Evolutionary conservation across 2,888 invertebrate species (phyloP).

Genomic region (Diogma glabrata): DNA sequence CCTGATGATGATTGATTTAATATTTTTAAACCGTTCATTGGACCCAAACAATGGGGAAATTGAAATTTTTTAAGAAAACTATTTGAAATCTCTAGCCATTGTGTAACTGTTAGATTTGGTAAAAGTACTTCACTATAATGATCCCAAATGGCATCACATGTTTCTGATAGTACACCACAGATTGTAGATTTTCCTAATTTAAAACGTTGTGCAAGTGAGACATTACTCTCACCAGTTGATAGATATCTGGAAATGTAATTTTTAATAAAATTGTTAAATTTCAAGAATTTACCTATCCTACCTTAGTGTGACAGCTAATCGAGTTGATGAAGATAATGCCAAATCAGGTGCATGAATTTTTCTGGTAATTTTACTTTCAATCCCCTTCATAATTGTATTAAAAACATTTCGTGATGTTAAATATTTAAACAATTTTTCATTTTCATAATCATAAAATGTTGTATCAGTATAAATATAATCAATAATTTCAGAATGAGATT

Average conservation of each 20-base stretch:
- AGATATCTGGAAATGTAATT: too few relatives aligned
- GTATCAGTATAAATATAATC: not conserved
- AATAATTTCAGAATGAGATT: not conserved
- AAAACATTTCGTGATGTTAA: not conserved
- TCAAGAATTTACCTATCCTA: not conserved
- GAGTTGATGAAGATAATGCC: not conserved
- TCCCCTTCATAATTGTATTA: not conserved
- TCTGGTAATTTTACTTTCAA: not conserved
- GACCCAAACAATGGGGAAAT: slow-evolving; percentile 4
- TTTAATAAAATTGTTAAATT: not conserved
- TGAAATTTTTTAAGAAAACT: not conserved
- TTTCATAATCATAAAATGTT: not conserved
- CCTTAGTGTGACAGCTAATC: slow-evolving; percentile 1
- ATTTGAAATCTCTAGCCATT: slow-evolving; percentile 5
- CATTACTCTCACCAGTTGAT: slow-evolving; percentile 3
- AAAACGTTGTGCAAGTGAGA: not conserved
- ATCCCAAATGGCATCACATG: slow-evolving; percentile 3
- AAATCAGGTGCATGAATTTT: slow-evolving; percentile 5
- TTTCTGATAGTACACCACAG: slow-evolving; percentile 2
- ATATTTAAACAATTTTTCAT: not conserved
- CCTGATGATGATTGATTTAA: slow-evolving; percentile 2
- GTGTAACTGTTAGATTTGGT: not conserved
- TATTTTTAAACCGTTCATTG: not conserved
- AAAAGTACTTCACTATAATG: not conserved
- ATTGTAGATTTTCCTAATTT: slow-evolving; percentile 2